These are phyloP conservation scores for Aphaenogaster rudis DNA, from an alignment of 1,140 invertebrate species.

Conservation along the genomic window DNA sequence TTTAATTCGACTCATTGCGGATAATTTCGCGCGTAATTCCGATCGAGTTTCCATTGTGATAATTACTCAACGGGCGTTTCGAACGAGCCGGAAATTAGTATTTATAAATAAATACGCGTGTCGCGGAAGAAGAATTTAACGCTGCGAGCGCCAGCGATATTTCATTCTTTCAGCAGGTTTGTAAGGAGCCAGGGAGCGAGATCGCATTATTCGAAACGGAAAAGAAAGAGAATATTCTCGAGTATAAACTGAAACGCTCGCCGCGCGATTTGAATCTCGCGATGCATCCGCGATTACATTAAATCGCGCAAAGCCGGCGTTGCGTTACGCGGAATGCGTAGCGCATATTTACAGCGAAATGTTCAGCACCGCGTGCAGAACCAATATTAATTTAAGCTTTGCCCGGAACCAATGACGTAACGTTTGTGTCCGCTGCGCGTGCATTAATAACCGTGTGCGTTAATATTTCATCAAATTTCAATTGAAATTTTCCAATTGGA, in stretches of 20 bases:
- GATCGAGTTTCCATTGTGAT: slow-evolving; percentile 40
- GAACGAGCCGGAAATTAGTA: slow-evolving; percentile 27
- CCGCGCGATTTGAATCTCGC: neutral
- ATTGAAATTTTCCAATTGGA: slow-evolving; percentile 41
- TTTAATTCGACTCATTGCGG: slow-evolving; percentile 54
- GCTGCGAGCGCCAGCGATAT: neutral
- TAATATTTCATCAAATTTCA: slow-evolving; percentile 57
- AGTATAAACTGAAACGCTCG: slow-evolving; percentile 9
- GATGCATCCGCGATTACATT: slow-evolving; percentile 40
- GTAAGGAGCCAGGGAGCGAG: too few relatives aligned
- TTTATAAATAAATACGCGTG: slow-evolving; percentile 44
- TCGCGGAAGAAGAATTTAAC: slow-evolving; percentile 28
- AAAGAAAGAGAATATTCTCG: slow-evolving; percentile 17
- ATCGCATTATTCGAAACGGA: neutral
- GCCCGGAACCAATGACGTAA: slow-evolving; percentile 52
- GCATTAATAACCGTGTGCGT: slow-evolving; percentile 50
- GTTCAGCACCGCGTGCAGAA: slow-evolving; percentile 43
- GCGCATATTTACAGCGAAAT: slow-evolving; percentile 41
- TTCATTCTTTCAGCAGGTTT: neutral
- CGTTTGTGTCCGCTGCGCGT: slow-evolving; percentile 33
- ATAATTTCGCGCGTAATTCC: slow-evolving; percentile 54
- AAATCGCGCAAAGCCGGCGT: slow-evolving; percentile 45
- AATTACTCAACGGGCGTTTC: slow-evolving; percentile 28
- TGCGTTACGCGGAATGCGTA: slow-evolving; percentile 4
- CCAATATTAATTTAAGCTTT: slow-evolving; percentile 61